These are phyloP conservation scores for Tricholauxania praeusta DNA, from an alignment of 2,888 invertebrate species.

Conservation along the genomic window DNA sequence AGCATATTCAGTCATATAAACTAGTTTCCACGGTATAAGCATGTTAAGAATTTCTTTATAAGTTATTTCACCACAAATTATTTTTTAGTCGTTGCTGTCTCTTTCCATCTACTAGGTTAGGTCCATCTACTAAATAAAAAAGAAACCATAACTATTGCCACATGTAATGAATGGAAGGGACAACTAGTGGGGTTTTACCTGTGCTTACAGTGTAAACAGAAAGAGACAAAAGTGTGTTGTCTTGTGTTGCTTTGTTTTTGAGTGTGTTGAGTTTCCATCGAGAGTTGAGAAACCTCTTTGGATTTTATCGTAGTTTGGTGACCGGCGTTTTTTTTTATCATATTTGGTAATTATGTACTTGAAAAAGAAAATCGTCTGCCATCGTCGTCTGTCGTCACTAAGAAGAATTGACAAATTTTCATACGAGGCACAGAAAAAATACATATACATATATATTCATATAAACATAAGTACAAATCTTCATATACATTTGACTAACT, in stretches of 20 bases:
- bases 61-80: no score
- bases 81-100: neutral
- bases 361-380: conserved; percentile 40
- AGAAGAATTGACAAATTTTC: conserved; percentile 1
- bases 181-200: conserved; percentile 32
- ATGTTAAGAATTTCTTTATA: no score
- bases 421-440: neutral
- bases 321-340: conserved; percentile 54
- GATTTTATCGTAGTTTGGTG: conserved; percentile 46
- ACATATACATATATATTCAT: conserved; percentile 11
- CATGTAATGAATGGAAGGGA: conserved; percentile 32
- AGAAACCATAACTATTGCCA: conserved; percentile 17
- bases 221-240: neutral
- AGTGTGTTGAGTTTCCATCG: conserved; percentile 32
- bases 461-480: conserved; percentile 10
- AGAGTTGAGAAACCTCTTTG: neutral
- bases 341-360: conserved; percentile 10
- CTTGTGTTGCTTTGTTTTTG: conserved; percentile 42
- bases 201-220: neutral
- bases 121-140: conserved; percentile 34
- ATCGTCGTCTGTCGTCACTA: conserved; percentile 27
- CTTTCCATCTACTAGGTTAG: no score
- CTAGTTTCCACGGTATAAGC: no score
- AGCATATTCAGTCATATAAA: no score
- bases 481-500: conserved; percentile 25